Base-by-base conservation (phyloP, 2,888 invertebrate genomes). In the Glyphotaelius pellucidus region DNA sequence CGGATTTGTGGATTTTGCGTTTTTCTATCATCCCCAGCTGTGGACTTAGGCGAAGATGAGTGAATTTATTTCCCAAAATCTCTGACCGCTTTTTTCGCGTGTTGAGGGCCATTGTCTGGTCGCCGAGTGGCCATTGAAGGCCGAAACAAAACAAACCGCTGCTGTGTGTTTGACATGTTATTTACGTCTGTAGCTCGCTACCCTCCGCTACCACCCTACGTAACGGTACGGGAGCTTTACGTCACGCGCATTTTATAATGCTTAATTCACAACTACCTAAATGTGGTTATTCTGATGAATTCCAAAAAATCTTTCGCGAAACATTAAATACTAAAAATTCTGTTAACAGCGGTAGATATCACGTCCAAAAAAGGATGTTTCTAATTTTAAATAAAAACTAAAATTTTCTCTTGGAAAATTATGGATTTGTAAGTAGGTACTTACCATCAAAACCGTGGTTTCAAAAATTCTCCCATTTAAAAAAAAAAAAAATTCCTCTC, bases 81-180 rank as follows among this genome's bases (percentile, higher is more conserved):
- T 92, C 90, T 83, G 89, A 91, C 80, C 89, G 80, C 85, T 91
- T 92, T 92, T 93, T 92, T 92, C 93, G 89, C 92, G 42, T 80
- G 90, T 92, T 90, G 93, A 93, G 93, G 87, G 90, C 93, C 83
- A 93, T 93, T 93, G 93, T 93, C 89, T 90, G 91, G 79, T 52
- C 19, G n/a, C 42, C 42, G 92, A 92, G 92, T 90, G 93, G 89
- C 92, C 92, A 93, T 93, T 93, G 93, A 91, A 92, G 92, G 91
- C 67, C 92, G 85, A 93, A 93, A 93, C 93, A 93, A 93, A 93
- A 93, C 93, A 92, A 90, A 88, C 52, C 84, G 80, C 32, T 84
- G 83, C 90, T 90, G 90, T 93, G 93, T 90, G 92, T 93, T 93
- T 93, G 93, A 93, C 93, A 92, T 92, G 92, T 93, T 93, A 93